phyloP scores from a whole-genome alignment of 2,113 vertebrate genomes.

The Prunella fulvescens region DNA sequence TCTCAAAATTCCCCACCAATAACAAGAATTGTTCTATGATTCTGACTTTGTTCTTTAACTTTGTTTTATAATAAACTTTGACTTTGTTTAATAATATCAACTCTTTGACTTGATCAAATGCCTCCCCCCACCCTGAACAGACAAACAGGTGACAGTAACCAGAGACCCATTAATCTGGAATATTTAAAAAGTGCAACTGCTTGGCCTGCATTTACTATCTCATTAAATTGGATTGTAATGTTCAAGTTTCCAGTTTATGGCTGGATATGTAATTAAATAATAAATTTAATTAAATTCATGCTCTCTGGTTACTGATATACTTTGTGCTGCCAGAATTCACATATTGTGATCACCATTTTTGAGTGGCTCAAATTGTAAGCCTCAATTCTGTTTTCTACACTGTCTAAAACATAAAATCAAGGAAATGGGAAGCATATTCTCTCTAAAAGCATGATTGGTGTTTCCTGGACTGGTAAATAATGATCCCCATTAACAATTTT shows the following conservation, averaged over 20 bases:
- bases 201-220: background rate
- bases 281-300: background rate
- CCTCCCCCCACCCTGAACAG: background rate
- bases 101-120: background rate
- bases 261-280: background rate
- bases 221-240: background rate
- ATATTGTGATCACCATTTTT: background rate
- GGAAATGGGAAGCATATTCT: background rate
- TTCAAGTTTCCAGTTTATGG: background rate
- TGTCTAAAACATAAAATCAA: background rate
- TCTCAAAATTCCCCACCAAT: background rate
- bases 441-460: background rate
- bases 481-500: background rate
- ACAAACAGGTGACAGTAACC: background rate
- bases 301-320: background rate
- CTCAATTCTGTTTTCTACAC: background rate
- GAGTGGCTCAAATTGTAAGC: background rate
- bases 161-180: background rate
- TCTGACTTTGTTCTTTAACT: background rate
- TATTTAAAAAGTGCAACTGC: background rate
- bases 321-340: background rate
- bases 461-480: conserved; percentile 45
- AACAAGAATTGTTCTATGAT: background rate
- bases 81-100: background rate
- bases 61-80: background rate